Evolutionary conservation across 2,888 invertebrate species (phyloP).

Genomic region (Drosophila aldrichi): DNA sequence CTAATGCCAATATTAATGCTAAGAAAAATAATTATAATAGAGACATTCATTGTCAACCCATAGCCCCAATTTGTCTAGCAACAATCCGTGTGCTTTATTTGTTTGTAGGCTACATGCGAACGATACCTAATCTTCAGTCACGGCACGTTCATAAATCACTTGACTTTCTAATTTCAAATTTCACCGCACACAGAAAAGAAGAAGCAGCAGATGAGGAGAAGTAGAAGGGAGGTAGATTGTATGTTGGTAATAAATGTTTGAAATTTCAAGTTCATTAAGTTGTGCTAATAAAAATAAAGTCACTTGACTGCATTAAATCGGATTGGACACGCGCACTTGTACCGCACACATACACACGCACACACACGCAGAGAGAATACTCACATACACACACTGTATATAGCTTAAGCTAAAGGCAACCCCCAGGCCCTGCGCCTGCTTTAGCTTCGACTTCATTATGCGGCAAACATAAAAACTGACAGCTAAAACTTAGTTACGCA

Average conservation of each 20-base stretch:
- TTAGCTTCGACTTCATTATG: conserved; percentile 45
- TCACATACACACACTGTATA: neutral
- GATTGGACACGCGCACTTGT: conserved; percentile 84
- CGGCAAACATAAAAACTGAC: conserved; percentile 66
- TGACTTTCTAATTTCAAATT: conserved; percentile 75
- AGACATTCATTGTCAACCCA: neutral
- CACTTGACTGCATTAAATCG: conserved; percentile 81
- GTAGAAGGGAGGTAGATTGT: neutral
- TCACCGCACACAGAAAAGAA: conserved; percentile 36
- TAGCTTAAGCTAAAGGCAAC: conserved; percentile 4
- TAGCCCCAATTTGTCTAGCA: conserved; percentile 27
- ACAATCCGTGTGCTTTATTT: conserved; percentile 2
- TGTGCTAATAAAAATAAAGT: conserved; percentile 82
- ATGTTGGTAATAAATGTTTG: conserved; percentile 72
- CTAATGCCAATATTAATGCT: neutral
- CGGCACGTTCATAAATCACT: conserved; percentile 72
- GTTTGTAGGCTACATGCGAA: conserved; percentile 5
- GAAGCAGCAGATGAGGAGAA: neutral
- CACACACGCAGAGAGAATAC: neutral
- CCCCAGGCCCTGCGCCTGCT: conserved; percentile 11
- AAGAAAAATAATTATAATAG: neutral
- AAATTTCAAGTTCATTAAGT: conserved; percentile 82
- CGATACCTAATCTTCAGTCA: conserved; percentile 49
- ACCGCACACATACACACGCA: conserved; percentile 10
- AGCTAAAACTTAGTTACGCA: conserved; percentile 80